These are phyloP conservation scores for Callopanchax toddi DNA, from an alignment of 2,113 vertebrate genomes.

Conservation along the genomic window DNA sequence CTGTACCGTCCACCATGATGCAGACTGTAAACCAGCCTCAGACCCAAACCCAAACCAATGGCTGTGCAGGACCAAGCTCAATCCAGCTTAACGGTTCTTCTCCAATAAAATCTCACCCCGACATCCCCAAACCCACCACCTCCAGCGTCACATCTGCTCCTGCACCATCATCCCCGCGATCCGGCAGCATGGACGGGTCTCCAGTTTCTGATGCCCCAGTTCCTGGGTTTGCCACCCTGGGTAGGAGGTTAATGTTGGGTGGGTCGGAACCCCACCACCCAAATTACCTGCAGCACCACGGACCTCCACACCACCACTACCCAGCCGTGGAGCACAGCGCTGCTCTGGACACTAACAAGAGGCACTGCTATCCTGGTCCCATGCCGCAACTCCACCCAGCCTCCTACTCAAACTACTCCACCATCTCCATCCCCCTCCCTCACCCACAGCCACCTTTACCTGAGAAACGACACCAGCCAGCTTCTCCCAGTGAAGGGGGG, in stretches of 20 bases:
- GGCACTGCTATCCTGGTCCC: slow-evolving; percentile 67
- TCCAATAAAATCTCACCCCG: slow-evolving; percentile 28
- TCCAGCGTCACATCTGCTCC: slow-evolving; percentile 27
- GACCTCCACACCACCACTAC: slow-evolving; percentile 55
- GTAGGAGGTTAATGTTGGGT: slow-evolving; percentile 77
- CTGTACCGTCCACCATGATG: slow-evolving; percentile 9
- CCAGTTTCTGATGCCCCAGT: slow-evolving; percentile 75
- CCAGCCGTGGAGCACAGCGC: slow-evolving; percentile 50
- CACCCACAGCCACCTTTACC: slow-evolving; percentile 84
- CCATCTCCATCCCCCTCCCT: slow-evolving; percentile 68
- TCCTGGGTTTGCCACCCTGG: slow-evolving; percentile 80
- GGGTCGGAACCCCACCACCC: slow-evolving; percentile 54
- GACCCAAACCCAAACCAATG: slow-evolving; percentile 23
- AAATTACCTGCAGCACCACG: slow-evolving; percentile 47
- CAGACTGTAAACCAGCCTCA: slow-evolving; percentile 28
- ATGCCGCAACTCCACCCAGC: slow-evolving; percentile 45
- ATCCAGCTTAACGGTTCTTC: slow-evolving; percentile 50
- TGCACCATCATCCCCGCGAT: slow-evolving; percentile 51
- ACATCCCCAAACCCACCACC: slow-evolving; percentile 41
- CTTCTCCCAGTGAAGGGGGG: slow-evolving; percentile 53
- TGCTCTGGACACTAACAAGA: slow-evolving; percentile 56
- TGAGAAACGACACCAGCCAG: slow-evolving; percentile 82
- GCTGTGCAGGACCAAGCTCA: slow-evolving; percentile 4
- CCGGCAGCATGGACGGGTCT: slow-evolving; percentile 74
- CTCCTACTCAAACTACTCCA: slow-evolving; percentile 64